These are phyloP conservation scores for Terebella lapidaria DNA, from an alignment of 2,888 invertebrate genomes.

Conservation along the genomic window DNA sequence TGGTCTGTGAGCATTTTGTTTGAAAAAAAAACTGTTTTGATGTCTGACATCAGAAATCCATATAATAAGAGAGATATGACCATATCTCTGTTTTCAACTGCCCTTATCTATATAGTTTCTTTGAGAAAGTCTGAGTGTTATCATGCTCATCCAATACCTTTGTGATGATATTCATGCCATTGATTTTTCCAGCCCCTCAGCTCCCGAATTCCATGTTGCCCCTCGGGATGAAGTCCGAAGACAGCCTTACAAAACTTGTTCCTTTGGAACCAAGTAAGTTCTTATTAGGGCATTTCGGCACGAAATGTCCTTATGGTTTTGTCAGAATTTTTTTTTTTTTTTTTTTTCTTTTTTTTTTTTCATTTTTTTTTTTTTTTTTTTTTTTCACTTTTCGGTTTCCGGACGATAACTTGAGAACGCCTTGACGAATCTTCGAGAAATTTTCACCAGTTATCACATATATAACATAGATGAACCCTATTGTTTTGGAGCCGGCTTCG, in stretches of 20 bases:
- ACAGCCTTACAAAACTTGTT: constrained; percentile 82
- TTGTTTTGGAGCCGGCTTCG: too few species aligned
- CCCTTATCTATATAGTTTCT: too few species aligned
- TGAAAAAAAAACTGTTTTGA: background rate
- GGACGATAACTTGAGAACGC: background rate
- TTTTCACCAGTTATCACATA: too few species aligned
- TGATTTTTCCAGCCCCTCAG: constrained; percentile 64
- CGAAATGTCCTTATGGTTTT: too few species aligned
- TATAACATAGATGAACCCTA: too few species aligned
- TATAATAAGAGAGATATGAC: too few species aligned
- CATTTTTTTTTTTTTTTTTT: constrained; percentile 5
- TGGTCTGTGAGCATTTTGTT: background rate
- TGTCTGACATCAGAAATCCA: too few species aligned
- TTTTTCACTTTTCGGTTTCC: background rate
- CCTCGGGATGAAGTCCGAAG: constrained; percentile 87
- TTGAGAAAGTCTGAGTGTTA: too few species aligned
- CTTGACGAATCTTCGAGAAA: too few species aligned
- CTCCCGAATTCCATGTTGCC: constrained; percentile 95
- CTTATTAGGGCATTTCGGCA: too few species aligned
- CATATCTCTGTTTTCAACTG: too few species aligned
- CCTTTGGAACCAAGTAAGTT: constrained; percentile 66
- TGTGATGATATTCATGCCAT: background rate
- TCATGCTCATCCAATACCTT: background rate
- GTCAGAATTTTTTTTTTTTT: too few species aligned
- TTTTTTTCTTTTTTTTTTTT: background rate